Base-by-base conservation (phyloP, 2,888 invertebrate genomes). In the Patella pellucida region DNA sequence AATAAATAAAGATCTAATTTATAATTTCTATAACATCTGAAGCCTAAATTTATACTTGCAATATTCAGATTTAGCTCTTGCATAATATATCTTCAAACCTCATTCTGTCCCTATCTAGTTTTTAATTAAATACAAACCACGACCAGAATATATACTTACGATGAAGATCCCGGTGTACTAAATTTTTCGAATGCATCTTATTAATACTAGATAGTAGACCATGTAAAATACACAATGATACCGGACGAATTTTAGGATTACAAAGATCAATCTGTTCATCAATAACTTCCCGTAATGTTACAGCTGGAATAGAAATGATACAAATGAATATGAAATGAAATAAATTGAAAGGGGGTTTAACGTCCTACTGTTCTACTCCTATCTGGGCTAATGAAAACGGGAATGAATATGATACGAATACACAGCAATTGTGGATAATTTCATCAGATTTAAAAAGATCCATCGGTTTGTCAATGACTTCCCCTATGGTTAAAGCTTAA, bases 141-240 rank as follows among this genome's bases (percentile, higher is more conserved):
- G 23, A 62, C 19, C 12, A 68, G 1, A 41, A 2, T 19, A 69
- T 16, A 41, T 19, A 75, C 83, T 76, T 72, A 86, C 87, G 78
- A 80, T 87, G 86, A 3, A 86, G 77, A 71, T 87, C 87, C 52
- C 80, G 78, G 72, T 87, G 87, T 5, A 77, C 80, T 83, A 84
- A 86, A 31, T 83, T 81, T 74, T 80, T 84, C 14, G 75, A 74
- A 75, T 83, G 83, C 76, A 87, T 81, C 15, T 71, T 70, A 41
- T 81, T 75, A 11, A 84, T 75, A n/a, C 82, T 84, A 31, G 78
- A 79, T 7, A 87, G 75, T 9, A 84, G 72, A 7, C 83, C 84
- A 74, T 85, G 79, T 62, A 86, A 80, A 14, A 87, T 78, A 79
- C 76, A 83, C 23, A 86, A 74, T 11, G 86, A 86, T 69, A 87